Base-by-base conservation (phyloP, 2,113 vertebrate genomes). In the Eulemur macaco region DNA sequence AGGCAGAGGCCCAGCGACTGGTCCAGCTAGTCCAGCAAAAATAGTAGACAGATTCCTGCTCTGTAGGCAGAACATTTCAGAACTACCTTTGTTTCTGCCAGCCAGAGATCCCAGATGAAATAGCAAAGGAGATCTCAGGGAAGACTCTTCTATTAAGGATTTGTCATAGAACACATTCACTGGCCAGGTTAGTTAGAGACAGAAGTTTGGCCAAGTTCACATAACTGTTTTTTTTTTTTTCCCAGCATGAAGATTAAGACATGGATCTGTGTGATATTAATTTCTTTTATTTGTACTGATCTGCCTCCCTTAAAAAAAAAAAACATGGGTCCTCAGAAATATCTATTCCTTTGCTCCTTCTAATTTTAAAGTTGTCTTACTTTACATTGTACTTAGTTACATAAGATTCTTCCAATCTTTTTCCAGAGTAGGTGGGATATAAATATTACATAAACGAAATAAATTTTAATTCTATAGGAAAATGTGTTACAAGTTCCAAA, bases 401-500 rank as follows among this genome's bases (percentile, higher is more conserved):
- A 77, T 56, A 39, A 71, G 14, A 7, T 64, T 69, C 39, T 90
- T 80, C 31, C 0, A 47, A n/a, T 63, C 3, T 45, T 91, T 97
- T 86, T 85, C 21, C 47, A 27, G 25, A 78, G 42, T 86, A 77
- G 4, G 31, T 42, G 54, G 21, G 9, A 27, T 58, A 96, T 42
- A 89, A 85, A 56, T 63, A 88, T 64, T 54, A 85, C 17, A 86
- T 58, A 88, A 94, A 74, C 18, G 58, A 86, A 83, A 86, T 66
- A 77, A 76, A 71, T 81, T 64, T 3, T 27, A 69, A 64, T 91
- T 89, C 45, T 60, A 12, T 82, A 2, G 64, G 27, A 91, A 93
- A 81, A 91, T 88, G 18, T 86, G 4, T 77, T 77, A 74, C 18
- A 91, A 42, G 20, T 63, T 84, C 39, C 25, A 81, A 88, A 94